Conservation (phyloP, 37 sponge, comb jelly and placozoan species). For the Chondrilla cf. caribensis region DNA sequence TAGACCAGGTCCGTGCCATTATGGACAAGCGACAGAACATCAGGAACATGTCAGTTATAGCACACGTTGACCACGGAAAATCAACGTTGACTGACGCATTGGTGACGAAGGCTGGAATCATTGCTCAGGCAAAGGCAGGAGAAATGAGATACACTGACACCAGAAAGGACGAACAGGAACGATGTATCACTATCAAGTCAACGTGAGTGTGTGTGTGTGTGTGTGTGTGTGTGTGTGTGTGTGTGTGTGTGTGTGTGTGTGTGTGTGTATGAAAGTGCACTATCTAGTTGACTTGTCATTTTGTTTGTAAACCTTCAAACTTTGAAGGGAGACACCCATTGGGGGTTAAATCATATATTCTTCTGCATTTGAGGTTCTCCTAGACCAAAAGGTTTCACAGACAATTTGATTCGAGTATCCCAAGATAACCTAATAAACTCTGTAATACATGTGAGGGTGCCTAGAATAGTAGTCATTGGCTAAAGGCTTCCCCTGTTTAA, state of each 20-base stretch:
- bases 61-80: constrained; percentile 99
- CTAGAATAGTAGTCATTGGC: too few species aligned
- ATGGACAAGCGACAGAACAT: constrained; percentile 99
- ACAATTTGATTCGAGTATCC: too few species aligned
- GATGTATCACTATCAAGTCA: constrained; percentile 99
- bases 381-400: too few species aligned
- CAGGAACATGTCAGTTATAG: constrained; percentile 99
- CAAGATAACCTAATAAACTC: too few species aligned
- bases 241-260: neutral
- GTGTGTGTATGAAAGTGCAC: neutral
- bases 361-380: too few species aligned
- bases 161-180: constrained; percentile 96
- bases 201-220: constrained; percentile 62
- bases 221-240: neutral
- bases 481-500: too few species aligned
- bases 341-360: too few species aligned
- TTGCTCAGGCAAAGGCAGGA: constrained; percentile 89
- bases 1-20: constrained; percentile 96
- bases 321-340: too few species aligned
- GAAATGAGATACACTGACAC: constrained; percentile 98
- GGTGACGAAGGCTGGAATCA: constrained; percentile 99
- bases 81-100: constrained; percentile 97
- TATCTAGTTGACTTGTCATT: too few species aligned
- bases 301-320: too few species aligned
- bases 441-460: too few species aligned